Conservation (phyloP, 35 echinoderm and acorn worm genomes). For the Lytechinus variegatus region DNA sequence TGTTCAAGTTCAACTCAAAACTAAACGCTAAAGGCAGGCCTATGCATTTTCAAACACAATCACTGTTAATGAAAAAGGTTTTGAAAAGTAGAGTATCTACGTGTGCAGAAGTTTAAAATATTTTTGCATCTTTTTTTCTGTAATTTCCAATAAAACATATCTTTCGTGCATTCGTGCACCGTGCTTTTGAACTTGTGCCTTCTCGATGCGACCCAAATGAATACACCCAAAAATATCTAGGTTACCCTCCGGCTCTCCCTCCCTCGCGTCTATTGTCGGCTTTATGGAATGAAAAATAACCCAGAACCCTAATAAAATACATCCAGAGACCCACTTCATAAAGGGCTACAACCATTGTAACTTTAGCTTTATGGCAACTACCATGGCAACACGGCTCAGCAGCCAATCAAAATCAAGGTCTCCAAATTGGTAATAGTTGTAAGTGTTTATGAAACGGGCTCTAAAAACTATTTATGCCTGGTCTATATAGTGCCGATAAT, state of each 20-base stretch:
- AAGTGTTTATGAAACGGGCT: no score
- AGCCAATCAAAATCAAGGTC: no score
- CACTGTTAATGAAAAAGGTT: no score
- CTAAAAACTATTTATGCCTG: neutral
- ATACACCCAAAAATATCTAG: slow-evolving; percentile 21
- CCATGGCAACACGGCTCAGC: no score
- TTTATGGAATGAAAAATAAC: slow-evolving; percentile 22
- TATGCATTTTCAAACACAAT: no score
- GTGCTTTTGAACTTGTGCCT: neutral
- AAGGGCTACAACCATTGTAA: no score
- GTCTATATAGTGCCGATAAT: neutral
- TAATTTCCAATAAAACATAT: neutral
- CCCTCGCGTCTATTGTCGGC: neutral
- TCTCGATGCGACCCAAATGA: neutral
- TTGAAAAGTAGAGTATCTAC: neutral
- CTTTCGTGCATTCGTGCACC: neutral
- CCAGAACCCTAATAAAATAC: neutral
- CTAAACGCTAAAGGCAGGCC: no score
- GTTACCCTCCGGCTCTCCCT: neutral
- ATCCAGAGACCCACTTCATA: neutral
- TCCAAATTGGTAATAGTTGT: no score
- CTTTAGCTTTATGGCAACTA: no score
- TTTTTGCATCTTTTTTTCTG: neutral
- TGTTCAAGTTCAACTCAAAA: no score
- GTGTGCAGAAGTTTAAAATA: neutral